Base-by-base conservation (phyloP, 2,888 invertebrate species). In the Agrotis clavis region DNA sequence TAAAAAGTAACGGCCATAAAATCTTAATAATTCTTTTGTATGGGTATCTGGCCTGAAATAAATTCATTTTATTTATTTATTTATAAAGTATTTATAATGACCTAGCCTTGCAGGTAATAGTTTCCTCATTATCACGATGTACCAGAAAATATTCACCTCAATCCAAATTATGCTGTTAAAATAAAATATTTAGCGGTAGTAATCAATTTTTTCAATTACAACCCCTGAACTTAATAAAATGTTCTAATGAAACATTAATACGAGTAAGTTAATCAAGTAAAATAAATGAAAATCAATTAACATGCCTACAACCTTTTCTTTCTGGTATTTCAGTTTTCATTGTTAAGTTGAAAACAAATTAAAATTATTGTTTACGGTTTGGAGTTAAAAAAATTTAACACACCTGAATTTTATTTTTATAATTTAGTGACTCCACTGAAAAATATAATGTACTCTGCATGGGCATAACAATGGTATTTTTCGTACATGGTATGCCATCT, bases 401-500 rank as follows among this genome's bases (percentile, higher is more conserved):
- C 21, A 53, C 56, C n/a, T 1, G 16, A 25, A 61, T 54, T 25
- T 53, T 48, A 61, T 30, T 16, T 13, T 48, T n/a, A 11, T 48
- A 51, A 65, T 65, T 74, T 21, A 62, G 48, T n/a, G 18, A 54
- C 4, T 51, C 45, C 50, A 53, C 41, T 48, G 7, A 47, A 45
- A 59, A 35, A 19, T 21, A 19, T 19, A 0, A 6, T 19, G 7
- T 35, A 18, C 3, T n/a, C 21, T 41, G 9, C 35, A 35, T 35
- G 4, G 0, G 50, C 45, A 25, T 66, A 4, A 25, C 9, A 45
- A 25, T 51, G 14, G 16, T 57, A 14, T 1, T 11, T 47, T 41
- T 48, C 16, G 53, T 11, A 56, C 7, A 11, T 21, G 21, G 9
- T 16, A 35, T 61, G 79, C 79, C 79, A 80, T 82, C 79, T 80